These are phyloP conservation scores for Catotricha subobsoleta DNA, from an alignment of 2,888 invertebrate species.

Conservation along the genomic window DNA sequence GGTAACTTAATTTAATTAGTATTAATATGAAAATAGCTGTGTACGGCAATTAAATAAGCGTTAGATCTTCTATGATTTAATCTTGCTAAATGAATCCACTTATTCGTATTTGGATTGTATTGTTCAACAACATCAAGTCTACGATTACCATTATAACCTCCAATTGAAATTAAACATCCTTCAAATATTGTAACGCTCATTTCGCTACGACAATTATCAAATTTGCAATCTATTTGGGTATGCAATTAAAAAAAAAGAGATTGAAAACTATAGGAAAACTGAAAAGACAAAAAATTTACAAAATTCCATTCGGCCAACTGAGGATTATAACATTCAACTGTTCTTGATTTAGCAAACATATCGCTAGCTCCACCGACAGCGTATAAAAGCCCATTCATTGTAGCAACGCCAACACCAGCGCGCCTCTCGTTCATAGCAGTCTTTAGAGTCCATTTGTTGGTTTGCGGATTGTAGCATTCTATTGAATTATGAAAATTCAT, in stretches of 20 bases:
- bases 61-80: constrained; percentile 77
- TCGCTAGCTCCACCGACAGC: constrained; percentile 82
- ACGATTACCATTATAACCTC: constrained; percentile 82
- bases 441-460: constrained; percentile 60
- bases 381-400: constrained; percentile 73
- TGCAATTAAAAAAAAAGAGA: too few relatives aligned
- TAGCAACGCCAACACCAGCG: constrained; percentile 80
- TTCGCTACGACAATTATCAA: constrained; percentile 73
- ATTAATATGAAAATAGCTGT: too few relatives aligned
- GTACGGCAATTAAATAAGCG: constrained; percentile 62
- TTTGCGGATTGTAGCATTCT: constrained; percentile 65
- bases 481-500: constrained; percentile 77
- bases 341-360: constrained; percentile 67
- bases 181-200: constrained; percentile 76
- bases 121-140: constrained; percentile 76
- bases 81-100: constrained; percentile 61
- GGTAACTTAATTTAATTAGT: too few relatives aligned
- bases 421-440: constrained; percentile 74
- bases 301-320: constrained; percentile 72
- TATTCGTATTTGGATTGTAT: constrained; percentile 68
- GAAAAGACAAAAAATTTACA: constrained; percentile 23
- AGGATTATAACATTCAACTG: constrained; percentile 71
- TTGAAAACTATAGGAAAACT: too few relatives aligned
- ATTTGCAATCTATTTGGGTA: too few relatives aligned
- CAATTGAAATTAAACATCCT: constrained; percentile 56